Percentiles rank a stretch among this genome's conserved stretches.
Evolutionary conservation across 1,140 invertebrate species (phyloP).

Genomic region (Diorhabda sublineata): DNA sequence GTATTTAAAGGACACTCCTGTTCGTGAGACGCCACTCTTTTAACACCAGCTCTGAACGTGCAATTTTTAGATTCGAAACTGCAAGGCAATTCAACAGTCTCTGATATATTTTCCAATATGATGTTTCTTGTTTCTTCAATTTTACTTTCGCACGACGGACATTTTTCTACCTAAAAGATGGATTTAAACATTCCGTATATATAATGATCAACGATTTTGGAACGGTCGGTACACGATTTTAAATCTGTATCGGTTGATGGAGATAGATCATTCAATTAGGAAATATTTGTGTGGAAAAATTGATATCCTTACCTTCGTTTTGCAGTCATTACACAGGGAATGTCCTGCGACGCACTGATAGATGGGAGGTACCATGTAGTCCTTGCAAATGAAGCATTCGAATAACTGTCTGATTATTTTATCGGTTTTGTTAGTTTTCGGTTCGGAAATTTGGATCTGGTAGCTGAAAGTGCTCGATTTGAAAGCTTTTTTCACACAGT

Average conservation of each 20-base stretch:
- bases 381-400: constrained; percentile 17
- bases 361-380: constrained; percentile 16
- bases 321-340: constrained; percentile 13
- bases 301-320: neutral
- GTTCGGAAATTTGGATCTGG: constrained; percentile 8
- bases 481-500: neutral
- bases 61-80: constrained; percentile 7
- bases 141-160: constrained; percentile 13
- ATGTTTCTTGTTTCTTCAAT: constrained; percentile 8
- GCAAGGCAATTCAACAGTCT: constrained; percentile 8
- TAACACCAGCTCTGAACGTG: constrained; percentile 5
- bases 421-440: neutral
- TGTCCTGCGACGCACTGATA: constrained; percentile 15
- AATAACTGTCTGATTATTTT: constrained; percentile 13
- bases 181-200: too few species aligned
- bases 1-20: constrained; percentile 12
- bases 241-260: too few species aligned
- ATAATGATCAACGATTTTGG: too few species aligned
- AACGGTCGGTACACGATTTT: too few species aligned
- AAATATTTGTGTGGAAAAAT: too few species aligned
- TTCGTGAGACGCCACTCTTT: constrained; percentile 10
- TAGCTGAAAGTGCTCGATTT: neutral
- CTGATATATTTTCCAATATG: constrained; percentile 8
- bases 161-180: constrained; percentile 8
- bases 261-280: too few species aligned